Evolutionary conservation across 1,140 invertebrate species (phyloP).

Genomic region (Zaprionus taronus): DNA sequence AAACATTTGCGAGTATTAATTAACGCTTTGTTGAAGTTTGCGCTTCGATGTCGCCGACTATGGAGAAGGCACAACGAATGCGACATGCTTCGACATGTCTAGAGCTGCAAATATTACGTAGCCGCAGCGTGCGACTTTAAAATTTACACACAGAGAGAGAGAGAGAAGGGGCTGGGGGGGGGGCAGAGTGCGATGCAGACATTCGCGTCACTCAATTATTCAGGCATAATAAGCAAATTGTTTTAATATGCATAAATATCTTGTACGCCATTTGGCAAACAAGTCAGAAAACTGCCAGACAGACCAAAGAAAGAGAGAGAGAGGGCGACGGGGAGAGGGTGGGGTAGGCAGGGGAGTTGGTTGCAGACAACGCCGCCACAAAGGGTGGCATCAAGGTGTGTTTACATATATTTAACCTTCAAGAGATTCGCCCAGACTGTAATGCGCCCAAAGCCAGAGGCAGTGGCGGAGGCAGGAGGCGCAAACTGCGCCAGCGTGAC

Average conservation of each 20-base stretch:
- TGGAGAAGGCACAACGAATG: constrained; percentile 29
- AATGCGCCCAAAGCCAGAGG: constrained; percentile 47
- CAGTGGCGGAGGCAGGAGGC: too few species aligned
- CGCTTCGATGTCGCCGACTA: constrained; percentile 71
- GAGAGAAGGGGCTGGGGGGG: neutral
- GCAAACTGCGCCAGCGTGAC: neutral
- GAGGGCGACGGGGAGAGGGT: neutral
- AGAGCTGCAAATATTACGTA: constrained; percentile 68
- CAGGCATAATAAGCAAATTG: constrained; percentile 83
- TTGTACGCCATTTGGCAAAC: constrained; percentile 82
- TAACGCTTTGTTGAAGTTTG: constrained; percentile 83
- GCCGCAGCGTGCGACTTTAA: constrained; percentile 54
- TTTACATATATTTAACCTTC: constrained; percentile 82
- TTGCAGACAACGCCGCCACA: constrained; percentile 1
- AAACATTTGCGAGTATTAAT: constrained; percentile 83
- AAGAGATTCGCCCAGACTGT: constrained; percentile 71
- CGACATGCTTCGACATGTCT: constrained; percentile 34
- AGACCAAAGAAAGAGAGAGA: constrained; percentile 56
- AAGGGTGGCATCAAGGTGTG: constrained; percentile 62
- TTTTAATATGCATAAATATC: constrained; percentile 84
- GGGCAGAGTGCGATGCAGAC: neutral
- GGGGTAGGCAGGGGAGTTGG: neutral
- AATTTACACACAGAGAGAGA: constrained; percentile 2
- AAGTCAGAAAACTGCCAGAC: constrained; percentile 79
- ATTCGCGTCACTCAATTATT: constrained; percentile 74